Conservation (phyloP, 2,888 invertebrate genomes). For the Microctonus brassicae region DNA sequence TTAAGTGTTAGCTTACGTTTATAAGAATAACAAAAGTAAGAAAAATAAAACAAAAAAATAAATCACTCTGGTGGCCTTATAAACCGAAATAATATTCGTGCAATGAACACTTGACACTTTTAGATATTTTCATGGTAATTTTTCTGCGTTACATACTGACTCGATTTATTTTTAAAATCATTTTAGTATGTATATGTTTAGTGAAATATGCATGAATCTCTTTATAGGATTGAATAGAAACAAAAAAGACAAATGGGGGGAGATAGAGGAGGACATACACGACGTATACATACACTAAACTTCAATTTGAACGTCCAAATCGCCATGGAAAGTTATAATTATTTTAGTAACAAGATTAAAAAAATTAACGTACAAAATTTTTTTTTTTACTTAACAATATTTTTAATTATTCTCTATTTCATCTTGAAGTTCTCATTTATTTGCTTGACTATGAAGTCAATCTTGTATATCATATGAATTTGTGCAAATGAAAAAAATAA, state of each 20-base stretch:
- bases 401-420: not conserved
- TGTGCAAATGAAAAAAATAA: not conserved
- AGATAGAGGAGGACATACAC: not conserved
- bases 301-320: slow-evolving; percentile 1
- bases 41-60: slow-evolving; percentile 45
- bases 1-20: slow-evolving; percentile 61
- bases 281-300: not conserved
- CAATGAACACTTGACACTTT: slow-evolving; percentile 59
- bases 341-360: not conserved
- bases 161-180: slow-evolving; percentile 17
- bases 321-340: not conserved
- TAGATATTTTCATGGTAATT: slow-evolving; percentile 45
- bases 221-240: not conserved
- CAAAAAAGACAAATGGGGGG: not conserved
- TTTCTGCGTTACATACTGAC: slow-evolving; percentile 1
- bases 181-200: not conserved
- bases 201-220: slow-evolving; percentile 4
- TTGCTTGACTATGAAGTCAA: not conserved
- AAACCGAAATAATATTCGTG: slow-evolving; percentile 63
- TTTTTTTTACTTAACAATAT: too few species aligned
- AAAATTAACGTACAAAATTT: not conserved
- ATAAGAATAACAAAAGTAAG: slow-evolving; percentile 50
- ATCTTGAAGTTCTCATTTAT: not conserved
- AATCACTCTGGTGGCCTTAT: slow-evolving; percentile 69
- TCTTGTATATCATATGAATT: not conserved